Evolutionary conservation across 1,140 invertebrate genomes (phyloP).

Genomic region (Philopotamus ludificatus): DNA sequence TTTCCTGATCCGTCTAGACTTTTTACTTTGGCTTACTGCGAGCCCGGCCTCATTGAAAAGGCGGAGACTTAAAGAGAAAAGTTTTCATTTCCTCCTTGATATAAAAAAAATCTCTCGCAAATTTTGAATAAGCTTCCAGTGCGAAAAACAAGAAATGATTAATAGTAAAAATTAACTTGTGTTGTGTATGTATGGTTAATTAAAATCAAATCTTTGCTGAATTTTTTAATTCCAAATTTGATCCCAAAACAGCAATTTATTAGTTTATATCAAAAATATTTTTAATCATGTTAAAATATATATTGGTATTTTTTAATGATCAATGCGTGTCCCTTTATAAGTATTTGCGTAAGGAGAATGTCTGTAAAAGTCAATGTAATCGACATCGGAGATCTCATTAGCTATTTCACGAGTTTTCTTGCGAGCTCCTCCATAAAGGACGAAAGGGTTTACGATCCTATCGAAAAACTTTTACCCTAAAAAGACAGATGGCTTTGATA

Average conservation of each 20-base stretch:
- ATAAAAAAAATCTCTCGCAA: not conserved
- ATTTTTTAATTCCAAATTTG: too few species aligned
- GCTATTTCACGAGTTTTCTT: constrained; percentile 22
- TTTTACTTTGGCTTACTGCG: not conserved
- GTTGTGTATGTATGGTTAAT: too few species aligned
- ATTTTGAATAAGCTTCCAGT: not conserved
- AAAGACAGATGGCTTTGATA: constrained; percentile 6
- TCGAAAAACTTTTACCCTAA: constrained; percentile 18
- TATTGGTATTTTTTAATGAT: too few species aligned
- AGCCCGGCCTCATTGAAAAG: not conserved
- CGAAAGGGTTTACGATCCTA: constrained; percentile 14
- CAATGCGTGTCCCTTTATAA: too few species aligned
- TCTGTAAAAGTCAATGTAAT: too few species aligned
- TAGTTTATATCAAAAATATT: too few species aligned
- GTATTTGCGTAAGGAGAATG: too few species aligned
- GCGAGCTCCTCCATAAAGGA: constrained; percentile 13
- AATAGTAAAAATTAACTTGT: not conserved
- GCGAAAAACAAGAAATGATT: not conserved
- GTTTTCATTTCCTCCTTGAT: not conserved
- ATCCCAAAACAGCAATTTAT: too few species aligned
- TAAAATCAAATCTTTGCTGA: too few species aligned
- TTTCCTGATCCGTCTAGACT: not conserved
- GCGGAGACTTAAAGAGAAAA: not conserved
- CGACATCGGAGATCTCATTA: constrained; percentile 19
- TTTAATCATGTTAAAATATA: too few species aligned